Evolutionary conservation across 2,113 vertebrate species (phyloP).

Genomic region (Oreochromis niloticus): DNA sequence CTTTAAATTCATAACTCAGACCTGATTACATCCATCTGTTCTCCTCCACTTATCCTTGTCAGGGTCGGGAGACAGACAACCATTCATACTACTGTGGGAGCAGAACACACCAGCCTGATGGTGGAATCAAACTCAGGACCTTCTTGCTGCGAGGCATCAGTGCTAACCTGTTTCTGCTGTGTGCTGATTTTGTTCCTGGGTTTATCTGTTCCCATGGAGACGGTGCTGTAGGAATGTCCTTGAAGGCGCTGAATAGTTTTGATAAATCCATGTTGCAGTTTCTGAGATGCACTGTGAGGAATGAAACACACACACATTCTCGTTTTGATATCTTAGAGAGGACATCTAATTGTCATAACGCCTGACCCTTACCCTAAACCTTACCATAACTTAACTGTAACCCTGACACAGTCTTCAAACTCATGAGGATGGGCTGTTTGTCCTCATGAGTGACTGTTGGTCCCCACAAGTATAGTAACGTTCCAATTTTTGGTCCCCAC

Average conservation of each 20-base stretch:
- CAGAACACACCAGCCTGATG: background rate
- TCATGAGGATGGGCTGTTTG: too few relatives aligned
- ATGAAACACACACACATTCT: background rate
- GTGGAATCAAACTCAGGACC: background rate
- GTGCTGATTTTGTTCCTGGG: background rate
- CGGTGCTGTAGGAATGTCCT: background rate
- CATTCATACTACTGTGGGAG: background rate
- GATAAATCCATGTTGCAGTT: background rate
- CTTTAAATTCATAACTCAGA: background rate
- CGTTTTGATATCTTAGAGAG: too few relatives aligned
- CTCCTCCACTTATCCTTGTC: background rate
- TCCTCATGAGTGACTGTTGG: too few relatives aligned
- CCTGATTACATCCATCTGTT: background rate
- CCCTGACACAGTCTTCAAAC: too few relatives aligned
- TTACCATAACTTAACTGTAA: too few relatives aligned
- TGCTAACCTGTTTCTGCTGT: background rate
- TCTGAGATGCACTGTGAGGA: constrained; percentile 27
- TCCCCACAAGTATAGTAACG: too few relatives aligned
- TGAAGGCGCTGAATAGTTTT: background rate
- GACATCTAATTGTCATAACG: too few relatives aligned
- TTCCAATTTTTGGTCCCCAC: too few relatives aligned
- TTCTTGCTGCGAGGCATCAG: background rate
- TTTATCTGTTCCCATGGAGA: background rate
- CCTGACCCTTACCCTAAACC: too few relatives aligned
- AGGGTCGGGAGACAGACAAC: background rate